Evolutionary conservation across 2,888 invertebrate genomes (phyloP).

Genomic region (Camponotus fellah): DNA sequence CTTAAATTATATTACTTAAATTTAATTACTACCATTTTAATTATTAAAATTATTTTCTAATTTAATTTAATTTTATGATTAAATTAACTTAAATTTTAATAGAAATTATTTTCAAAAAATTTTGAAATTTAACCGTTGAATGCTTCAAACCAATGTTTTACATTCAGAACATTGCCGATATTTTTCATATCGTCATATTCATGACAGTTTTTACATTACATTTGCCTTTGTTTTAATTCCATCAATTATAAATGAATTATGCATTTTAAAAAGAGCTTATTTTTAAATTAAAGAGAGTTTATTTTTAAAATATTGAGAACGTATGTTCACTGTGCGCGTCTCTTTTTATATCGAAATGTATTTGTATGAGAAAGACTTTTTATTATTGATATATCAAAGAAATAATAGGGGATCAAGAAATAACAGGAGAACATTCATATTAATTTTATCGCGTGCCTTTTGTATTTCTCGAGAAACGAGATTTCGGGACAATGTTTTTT

Average conservation of each 20-base stretch:
- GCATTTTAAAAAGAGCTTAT: constrained; percentile 24
- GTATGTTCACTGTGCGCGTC: not conserved
- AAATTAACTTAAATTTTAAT: not conserved
- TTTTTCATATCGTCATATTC: not conserved
- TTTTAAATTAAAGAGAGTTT: no score
- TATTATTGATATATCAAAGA: constrained; percentile 14
- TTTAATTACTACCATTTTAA: no score
- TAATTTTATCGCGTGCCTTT: not conserved
- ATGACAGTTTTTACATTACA: not conserved
- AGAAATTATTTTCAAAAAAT: constrained; percentile 1
- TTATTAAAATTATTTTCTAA: no score
- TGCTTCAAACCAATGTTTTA: not conserved
- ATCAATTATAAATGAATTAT: constrained; percentile 19
- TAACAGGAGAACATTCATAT: not conserved
- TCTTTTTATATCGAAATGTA: constrained; percentile 3
- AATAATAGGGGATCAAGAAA: not conserved
- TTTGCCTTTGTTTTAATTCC: constrained; percentile 23
- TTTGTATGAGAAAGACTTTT: constrained; percentile 21
- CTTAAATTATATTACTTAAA: no score
- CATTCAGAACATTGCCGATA: not conserved
- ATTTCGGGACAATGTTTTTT: constrained; percentile 3
- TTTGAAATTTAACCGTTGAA: not conserved
- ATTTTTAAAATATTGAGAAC: constrained; percentile 28
- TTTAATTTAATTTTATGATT: no score
- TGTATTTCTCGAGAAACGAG: not conserved